Evolutionary conservation across 2,113 vertebrate genomes (phyloP).

Genomic region (Thamnaconus septentrionalis): DNA sequence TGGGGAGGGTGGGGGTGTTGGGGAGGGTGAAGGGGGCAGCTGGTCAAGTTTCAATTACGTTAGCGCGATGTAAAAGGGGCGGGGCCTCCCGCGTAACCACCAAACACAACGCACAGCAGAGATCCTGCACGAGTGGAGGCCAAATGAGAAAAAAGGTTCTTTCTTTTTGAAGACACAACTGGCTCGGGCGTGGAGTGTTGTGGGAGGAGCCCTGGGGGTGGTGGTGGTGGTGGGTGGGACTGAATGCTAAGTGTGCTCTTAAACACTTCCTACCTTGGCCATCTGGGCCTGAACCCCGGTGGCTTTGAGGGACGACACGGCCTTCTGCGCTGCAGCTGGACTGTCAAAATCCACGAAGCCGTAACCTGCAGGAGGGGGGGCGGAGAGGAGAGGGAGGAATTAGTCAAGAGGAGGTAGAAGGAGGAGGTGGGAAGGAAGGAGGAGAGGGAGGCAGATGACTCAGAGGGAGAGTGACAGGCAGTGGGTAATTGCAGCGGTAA

Average conservation of each 20-base stretch:
- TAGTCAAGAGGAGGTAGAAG: slow-evolving; percentile 48
- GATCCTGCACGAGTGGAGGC: no score
- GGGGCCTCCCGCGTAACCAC: slow-evolving; percentile 2
- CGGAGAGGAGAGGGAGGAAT: slow-evolving; percentile 31
- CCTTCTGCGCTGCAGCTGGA: slow-evolving; percentile 94
- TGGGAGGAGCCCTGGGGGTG: neutral
- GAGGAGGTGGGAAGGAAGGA: slow-evolving; percentile 43
- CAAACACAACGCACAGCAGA: slow-evolving; percentile 1
- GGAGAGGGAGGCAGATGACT: slow-evolving; percentile 57
- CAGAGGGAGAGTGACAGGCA: slow-evolving; percentile 68
- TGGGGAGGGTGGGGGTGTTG: no score
- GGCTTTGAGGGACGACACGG: slow-evolving; percentile 94
- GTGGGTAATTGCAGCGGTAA: slow-evolving; percentile 74
- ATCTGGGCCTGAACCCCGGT: slow-evolving; percentile 96
- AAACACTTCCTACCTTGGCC: slow-evolving; percentile 89
- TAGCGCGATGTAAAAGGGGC: slow-evolving; percentile 1
- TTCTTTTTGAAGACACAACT: slow-evolving; percentile 38
- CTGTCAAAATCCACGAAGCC: slow-evolving; percentile 98
- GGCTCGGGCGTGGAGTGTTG: slow-evolving; percentile 16
- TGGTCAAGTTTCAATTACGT: slow-evolving; percentile 34
- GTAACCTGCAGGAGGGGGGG: slow-evolving; percentile 80
- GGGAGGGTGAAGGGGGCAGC: neutral
- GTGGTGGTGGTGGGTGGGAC: slow-evolving; percentile 12
- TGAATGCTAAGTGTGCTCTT: slow-evolving; percentile 8
- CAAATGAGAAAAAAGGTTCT: no score